Conservation (phyloP, 1,140 invertebrate species). For the Brachionus paranguensis region DNA sequence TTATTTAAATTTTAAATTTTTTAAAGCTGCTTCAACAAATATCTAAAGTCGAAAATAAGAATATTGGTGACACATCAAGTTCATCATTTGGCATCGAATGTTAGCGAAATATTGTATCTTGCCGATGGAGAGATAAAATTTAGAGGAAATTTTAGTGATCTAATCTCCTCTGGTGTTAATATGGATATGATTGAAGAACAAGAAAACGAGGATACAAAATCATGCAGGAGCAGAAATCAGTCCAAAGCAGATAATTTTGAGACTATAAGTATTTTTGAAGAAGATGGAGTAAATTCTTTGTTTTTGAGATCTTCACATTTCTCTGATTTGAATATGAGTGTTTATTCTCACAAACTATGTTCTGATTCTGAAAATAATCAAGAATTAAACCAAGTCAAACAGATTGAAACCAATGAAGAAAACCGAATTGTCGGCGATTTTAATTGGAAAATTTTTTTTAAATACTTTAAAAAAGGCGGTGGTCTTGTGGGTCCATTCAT, state of each 20-base stretch:
- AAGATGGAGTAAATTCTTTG: conserved; percentile 42
- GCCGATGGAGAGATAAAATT: conserved; percentile 58
- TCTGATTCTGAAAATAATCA: not conserved
- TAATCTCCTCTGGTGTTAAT: not conserved
- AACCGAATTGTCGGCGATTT: conserved; percentile 59
- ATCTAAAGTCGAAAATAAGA: conserved; percentile 67
- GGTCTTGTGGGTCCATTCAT: conserved; percentile 60
- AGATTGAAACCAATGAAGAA: conserved; percentile 47
- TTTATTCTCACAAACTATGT: not conserved
- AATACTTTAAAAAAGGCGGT: conserved; percentile 66
- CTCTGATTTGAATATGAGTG: not conserved
- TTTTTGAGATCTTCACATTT: conserved; percentile 19
- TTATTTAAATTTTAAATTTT: too few species aligned
- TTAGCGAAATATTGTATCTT: conserved; percentile 70
- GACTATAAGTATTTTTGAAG: not conserved
- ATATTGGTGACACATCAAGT: conserved; percentile 78
- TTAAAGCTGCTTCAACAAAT: conserved; percentile 57
- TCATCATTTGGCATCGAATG: conserved; percentile 70
- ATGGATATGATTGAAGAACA: conserved; percentile 17
- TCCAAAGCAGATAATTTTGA: not conserved
- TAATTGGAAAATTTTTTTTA: conserved; percentile 60
- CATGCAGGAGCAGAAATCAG: not conserved
- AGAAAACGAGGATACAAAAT: not conserved
- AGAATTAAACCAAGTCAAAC: not conserved
- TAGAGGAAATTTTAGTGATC: not conserved